Evolutionary conservation across 2,888 invertebrate genomes (phyloP).

Genomic region (Noctua comes): DNA sequence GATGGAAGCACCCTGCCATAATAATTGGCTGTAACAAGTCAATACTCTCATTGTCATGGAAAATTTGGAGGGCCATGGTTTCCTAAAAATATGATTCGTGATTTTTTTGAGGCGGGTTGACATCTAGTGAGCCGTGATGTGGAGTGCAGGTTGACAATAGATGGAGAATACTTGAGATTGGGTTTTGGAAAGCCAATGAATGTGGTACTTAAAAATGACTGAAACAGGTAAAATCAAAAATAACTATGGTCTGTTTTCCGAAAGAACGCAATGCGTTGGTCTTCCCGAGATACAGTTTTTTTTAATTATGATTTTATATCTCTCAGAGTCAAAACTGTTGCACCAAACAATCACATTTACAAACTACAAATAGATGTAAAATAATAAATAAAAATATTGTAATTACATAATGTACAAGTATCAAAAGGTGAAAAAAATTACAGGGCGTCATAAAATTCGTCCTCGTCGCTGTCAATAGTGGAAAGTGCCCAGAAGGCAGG

Average conservation of each 20-base stretch:
- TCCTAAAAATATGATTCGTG: constrained; percentile 14
- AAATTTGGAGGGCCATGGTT: constrained; percentile 36
- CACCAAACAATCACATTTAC: no score
- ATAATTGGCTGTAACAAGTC: constrained; percentile 62
- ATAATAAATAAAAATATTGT: no score
- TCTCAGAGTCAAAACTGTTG: no score
- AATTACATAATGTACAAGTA: no score
- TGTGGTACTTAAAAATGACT: background rate
- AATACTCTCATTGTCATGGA: constrained; percentile 53
- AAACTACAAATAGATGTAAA: no score
- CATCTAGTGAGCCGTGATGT: constrained; percentile 31
- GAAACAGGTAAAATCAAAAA: background rate
- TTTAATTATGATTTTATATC: background rate
- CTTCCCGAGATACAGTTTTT: background rate
- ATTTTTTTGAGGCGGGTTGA: constrained; percentile 38
- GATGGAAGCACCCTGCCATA: constrained; percentile 35
- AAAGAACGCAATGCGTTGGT: background rate
- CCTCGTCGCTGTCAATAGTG: no score
- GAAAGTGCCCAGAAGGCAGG: no score
- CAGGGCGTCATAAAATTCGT: no score
- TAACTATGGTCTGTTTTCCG: background rate
- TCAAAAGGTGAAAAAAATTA: no score
- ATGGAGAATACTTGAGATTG: constrained; percentile 20
- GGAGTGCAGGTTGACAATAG: constrained; percentile 22
- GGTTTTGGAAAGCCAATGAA: constrained; percentile 6